Evolutionary conservation across 2,888 invertebrate genomes (phyloP), one percentile per base, ranked within the genome.

Genomic region (Neoscelio sp.): DNA sequence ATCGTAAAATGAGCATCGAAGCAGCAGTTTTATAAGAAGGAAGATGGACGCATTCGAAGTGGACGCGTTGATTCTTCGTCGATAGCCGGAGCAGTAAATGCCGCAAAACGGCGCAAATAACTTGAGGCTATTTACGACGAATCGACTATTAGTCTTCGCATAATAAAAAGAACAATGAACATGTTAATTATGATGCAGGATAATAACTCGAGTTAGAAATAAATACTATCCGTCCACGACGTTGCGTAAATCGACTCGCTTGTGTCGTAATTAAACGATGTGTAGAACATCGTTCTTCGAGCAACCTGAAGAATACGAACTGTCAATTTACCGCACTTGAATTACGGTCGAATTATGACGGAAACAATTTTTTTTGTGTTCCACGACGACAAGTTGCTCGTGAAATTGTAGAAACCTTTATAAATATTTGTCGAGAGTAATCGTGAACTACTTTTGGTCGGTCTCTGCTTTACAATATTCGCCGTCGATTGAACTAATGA

Each of bases 201-300:
- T 65, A 67, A 65, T 65, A 75, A 58, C 75, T 67, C 60, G 42
- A 67, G 65, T 67, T 75, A 60, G 65, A 58, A 67, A 67, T 71
- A 71, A 71, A 71, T 62, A 62, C 60, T 62, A 23, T 48, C 48
- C 35, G 46, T 33, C 42, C 23, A 48, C 35, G 56, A 28, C 40
- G 38, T 75, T 75, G 75, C 75, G 60, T 60, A 67, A 75, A 75
- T 13, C 58, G 60, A 18, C 46, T 10, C 7, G 42, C 18, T 42
- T 13, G 52, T 38, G 46, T 68, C 48, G 68, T 40, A 68, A 58
- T 58, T 68, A 58, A 56, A 33, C 52, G 30, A 42, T 18, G 64
- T 64, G 17, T 17, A 48, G 46, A 56, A 12, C 26, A 54, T 67
- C 30, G 12, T n/a, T n/a, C 17, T 30, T 65, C 18, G 10, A 38